phyloP scores from a whole-genome alignment of 2,888 invertebrate genomes.

The Lasioglossum figueresi region DNA sequence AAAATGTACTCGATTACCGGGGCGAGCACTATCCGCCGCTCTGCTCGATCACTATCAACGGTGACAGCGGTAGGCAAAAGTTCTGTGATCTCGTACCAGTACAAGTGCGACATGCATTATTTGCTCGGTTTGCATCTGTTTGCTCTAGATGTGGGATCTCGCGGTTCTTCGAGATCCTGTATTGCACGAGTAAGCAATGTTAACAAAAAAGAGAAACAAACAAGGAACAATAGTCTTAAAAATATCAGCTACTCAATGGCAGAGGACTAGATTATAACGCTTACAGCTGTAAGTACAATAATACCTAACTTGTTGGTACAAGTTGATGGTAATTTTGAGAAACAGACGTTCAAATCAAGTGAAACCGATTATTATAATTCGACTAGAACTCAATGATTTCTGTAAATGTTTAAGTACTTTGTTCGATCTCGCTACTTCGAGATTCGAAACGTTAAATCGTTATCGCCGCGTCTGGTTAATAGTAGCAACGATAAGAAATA shows the following conservation, averaged over 20 bases:
- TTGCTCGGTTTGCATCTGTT: slow-evolving; percentile 7
- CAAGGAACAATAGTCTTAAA: slow-evolving; percentile 17
- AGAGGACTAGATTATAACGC: slow-evolving; percentile 5
- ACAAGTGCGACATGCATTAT: slow-evolving; percentile 6
- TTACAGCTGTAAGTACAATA: neutral
- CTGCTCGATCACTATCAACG: slow-evolving; percentile 8
- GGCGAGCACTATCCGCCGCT: slow-evolving; percentile 16
- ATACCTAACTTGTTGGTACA: neutral
- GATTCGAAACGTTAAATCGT: neutral
- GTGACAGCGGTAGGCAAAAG: slow-evolving; percentile 27
- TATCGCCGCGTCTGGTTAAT: neutral
- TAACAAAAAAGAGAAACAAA: slow-evolving; percentile 34
- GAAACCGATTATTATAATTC: neutral
- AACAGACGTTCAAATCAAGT: neutral
- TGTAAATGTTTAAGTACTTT: slow-evolving; percentile 7
- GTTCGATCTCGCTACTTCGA: neutral
- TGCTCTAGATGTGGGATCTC: neutral
- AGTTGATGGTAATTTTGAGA: neutral
- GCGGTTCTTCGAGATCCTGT: slow-evolving; percentile 2
- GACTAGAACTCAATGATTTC: neutral
- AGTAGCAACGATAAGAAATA: slow-evolving; percentile 13
- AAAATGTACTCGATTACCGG: slow-evolving; percentile 28
- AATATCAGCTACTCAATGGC: neutral
- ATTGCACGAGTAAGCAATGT: slow-evolving; percentile 35
- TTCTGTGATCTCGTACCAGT: slow-evolving; percentile 11